Evolutionary conservation across 2,888 invertebrate genomes (phyloP), one percentile per base, ranked within the genome.

Genomic region (Sesia apiformis): DNA sequence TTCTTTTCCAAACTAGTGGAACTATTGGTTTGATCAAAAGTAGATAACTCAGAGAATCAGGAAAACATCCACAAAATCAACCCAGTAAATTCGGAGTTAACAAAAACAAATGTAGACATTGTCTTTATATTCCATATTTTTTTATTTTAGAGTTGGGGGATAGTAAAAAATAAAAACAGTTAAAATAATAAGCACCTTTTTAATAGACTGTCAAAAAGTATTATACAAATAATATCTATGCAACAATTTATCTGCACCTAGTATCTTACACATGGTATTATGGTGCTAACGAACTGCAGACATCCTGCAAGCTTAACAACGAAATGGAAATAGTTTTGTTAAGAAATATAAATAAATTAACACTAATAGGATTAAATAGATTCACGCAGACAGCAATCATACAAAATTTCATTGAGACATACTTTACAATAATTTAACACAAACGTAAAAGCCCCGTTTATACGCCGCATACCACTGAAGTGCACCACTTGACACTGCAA

Each of bases 321-420:
- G 59, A 64, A 63, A 65, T 58, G 63, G 64, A 65, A 67, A 64
- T 60, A 65, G 64, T 62, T 69, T 76, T 76, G 66, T 74, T 77
- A 81, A 81, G 74, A 75, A 74, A 72, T 74, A 78, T 71, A 8
- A 52, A 5, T 8, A 7, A 72, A 75, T 75, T 80, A 78, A 70
- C 81, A 76, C 78, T 83, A 84, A 76, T 83, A 84, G 78, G 81
- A 82, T 85, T 81, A 85, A 84, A 87, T 83, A 85, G 84, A 85
- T 81, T 83, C 85, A 79, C 76, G 71, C 85, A 65, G 63, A 65
- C 76, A 67, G 65, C 72, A 72, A 70, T 66, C 82, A 79, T 76
- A 75, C 72, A 77, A 68, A 70, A 71, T 70, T 74, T 72, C 60
- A 70, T 75, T 69, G 63, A 39, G 69, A 63, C 75, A 64, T 65